Conservation (phyloP, 2,888 invertebrate genomes). For the Metallyticus violacea region DNA sequence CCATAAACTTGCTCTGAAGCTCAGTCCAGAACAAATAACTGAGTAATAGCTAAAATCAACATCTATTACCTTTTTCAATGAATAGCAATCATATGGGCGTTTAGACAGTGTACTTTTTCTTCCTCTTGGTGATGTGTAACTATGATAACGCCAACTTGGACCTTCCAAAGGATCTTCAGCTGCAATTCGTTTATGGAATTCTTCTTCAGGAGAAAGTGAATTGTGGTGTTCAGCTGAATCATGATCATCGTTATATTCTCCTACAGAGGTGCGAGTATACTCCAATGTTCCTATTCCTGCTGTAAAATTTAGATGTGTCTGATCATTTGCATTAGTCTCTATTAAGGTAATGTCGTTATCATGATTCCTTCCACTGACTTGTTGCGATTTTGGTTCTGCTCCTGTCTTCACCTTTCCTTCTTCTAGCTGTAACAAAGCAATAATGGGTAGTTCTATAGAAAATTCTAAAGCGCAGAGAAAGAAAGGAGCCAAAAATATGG, state of each 20-base stretch:
- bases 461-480: no score
- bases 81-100: neutral
- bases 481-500: no score
- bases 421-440: neutral
- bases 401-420: neutral
- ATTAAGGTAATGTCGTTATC: neutral
- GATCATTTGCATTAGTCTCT: neutral
- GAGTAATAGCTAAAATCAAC: no score
- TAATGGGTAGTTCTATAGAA: no score
- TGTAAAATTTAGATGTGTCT: neutral
- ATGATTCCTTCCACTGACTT: neutral
- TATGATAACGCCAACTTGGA: neutral
- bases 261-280: neutral
- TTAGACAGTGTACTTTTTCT: neutral
- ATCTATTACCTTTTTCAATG: neutral
- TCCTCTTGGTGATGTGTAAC: neutral
- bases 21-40: no score
- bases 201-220: neutral
- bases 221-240: neutral
- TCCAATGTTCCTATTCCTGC: neutral
- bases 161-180: constrained; percentile 5
- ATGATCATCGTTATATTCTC: neutral
- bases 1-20: no score
- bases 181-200: neutral
- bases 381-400: neutral